Evolutionary conservation across 2,797 vertebrate species (phyloP).

Genomic region (Meda fulgida): DNA sequence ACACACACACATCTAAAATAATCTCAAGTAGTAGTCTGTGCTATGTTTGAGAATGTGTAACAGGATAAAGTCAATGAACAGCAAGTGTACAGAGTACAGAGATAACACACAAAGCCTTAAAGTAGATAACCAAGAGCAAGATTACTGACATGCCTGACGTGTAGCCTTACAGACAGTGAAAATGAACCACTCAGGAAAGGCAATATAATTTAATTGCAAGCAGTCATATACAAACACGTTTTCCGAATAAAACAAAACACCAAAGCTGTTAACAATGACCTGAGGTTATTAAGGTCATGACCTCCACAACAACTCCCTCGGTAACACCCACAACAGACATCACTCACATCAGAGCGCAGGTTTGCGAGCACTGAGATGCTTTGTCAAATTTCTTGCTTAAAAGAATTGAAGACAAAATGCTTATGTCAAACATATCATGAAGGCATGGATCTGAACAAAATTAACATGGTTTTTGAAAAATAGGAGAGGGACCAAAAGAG

Average conservation of each 20-base stretch:
- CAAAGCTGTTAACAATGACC: slow-evolving; percentile 36
- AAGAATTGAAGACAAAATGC: neutral
- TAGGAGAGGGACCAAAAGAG: neutral
- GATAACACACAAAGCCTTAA: slow-evolving; percentile 41
- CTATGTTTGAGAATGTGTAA: neutral
- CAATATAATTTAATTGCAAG: neutral
- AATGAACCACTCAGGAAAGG: neutral
- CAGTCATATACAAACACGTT: slow-evolving; percentile 8
- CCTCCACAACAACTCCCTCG: slow-evolving; percentile 16
- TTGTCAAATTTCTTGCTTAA: neutral
- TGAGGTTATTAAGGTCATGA: slow-evolving; percentile 39
- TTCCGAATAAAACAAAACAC: neutral
- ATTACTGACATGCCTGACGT: neutral
- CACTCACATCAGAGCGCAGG: neutral
- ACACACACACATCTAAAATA: slow-evolving; percentile 22
- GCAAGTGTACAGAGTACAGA: neutral
- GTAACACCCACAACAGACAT: neutral
- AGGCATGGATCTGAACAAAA: neutral
- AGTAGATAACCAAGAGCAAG: slow-evolving; percentile 24
- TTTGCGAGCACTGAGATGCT: neutral
- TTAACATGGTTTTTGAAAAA: neutral
- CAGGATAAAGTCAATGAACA: slow-evolving; percentile 37
- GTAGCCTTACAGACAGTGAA: neutral
- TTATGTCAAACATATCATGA: neutral
- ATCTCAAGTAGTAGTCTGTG: neutral